A percentile compares a stretch with the other conserved stretches of the same genome.
Conservation (phyloP, 2,888 invertebrate species). For the Schizotus pectinicornis region DNA sequence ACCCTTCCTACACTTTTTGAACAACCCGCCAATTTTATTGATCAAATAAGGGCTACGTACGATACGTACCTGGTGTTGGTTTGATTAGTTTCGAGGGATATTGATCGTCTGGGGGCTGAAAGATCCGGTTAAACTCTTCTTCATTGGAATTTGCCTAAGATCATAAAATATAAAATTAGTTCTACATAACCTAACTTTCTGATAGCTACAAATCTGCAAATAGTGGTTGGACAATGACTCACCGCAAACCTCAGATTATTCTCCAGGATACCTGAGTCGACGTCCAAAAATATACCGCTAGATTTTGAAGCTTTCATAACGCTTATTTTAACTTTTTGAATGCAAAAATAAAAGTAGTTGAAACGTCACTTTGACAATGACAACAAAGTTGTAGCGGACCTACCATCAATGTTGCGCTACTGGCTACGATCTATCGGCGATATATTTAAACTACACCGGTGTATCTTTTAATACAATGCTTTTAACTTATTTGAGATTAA, state of each 20-base stretch:
- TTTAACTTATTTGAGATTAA: too few relatives aligned
- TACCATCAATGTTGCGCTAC: too few relatives aligned
- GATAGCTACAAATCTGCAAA: not conserved
- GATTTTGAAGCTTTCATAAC: conserved; percentile 5
- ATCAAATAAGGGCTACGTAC: conserved; percentile 2
- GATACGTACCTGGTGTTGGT: conserved; percentile 69
- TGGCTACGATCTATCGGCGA: too few relatives aligned
- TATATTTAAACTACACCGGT: too few relatives aligned
- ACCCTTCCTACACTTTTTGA: too few relatives aligned
- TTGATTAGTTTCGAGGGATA: conserved; percentile 68
- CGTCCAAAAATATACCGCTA: conserved; percentile 49
- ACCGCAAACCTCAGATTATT: conserved; percentile 53
- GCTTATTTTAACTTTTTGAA: not conserved
- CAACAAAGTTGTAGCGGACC: too few relatives aligned
- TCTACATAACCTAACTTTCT: conserved; percentile 22
- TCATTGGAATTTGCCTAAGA: conserved; percentile 63
- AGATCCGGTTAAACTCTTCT: conserved; percentile 66
- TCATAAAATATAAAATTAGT: conserved; percentile 21
- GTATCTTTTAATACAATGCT: too few relatives aligned
- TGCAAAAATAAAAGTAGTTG: not conserved
- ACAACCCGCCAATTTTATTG: not conserved
- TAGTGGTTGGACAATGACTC: conserved; percentile 29
- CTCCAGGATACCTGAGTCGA: conserved; percentile 55
- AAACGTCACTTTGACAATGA: too few relatives aligned
- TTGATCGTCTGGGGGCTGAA: conserved; percentile 48